Evolutionary conservation across 2,797 vertebrate genomes (phyloP), one percentile per base, ranked within the genome.

Genomic region (Lepidocolaptes lacrymiger): DNA sequence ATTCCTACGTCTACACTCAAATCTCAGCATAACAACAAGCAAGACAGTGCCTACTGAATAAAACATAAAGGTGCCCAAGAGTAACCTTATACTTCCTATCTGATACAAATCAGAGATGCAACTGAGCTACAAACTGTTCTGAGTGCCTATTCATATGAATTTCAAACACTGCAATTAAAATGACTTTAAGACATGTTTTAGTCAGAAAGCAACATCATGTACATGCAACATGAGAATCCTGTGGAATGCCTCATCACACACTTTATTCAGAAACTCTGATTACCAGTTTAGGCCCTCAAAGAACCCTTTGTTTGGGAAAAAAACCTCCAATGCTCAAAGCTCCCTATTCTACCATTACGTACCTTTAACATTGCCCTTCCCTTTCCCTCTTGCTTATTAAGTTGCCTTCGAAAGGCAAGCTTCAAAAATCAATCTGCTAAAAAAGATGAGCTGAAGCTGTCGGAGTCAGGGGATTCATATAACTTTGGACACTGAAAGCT

Each of bases 31-130:
- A 90, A 86, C 49, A 83, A 90, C 30, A 82, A 61, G 32, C 58
- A 87, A 82, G 87, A 83, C 13, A 73, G 41, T 36, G 20, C 41
- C 64, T 89, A n/a, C 27, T 89, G 78, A 93, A 93, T 94, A 93
- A 93, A 93, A 93, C 68, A 89, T 49, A 55, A 37, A 43, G 52
- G 20, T 92, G 68, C 14, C 56, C 71, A 76, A 80, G 68, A 83
- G 52, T 67, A 95, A 80, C 74, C 75, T 89, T 85, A 63, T 36
- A 61, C 44, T 77, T 93, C 84, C 59, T 76, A 27, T 80, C 82
- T 75, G 68, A 77, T 86, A 89, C 43, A 71, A 92, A 95, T 85
- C 79, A 85, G 85, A 89, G 75, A 61, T 58, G 54, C 0, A 0
- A 36, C 75, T 36, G 32, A 85, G 72, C 68, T 68, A 69, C 54